Evolutionary conservation across 2,888 invertebrate species (phyloP).

Genomic region (Mesopsocus fuscifrons): DNA sequence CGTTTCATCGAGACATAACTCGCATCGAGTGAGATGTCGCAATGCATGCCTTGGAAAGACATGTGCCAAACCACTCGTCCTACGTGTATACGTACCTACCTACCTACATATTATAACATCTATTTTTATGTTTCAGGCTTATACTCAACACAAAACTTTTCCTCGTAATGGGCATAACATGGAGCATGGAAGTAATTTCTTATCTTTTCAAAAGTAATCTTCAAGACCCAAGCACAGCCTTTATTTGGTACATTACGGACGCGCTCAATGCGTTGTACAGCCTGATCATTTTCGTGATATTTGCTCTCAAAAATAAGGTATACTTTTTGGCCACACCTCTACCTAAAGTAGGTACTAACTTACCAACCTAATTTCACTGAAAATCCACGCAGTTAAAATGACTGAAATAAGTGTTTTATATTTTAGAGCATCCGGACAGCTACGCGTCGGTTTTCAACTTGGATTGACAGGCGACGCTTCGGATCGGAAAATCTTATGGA

Average conservation of each 20-base stretch:
- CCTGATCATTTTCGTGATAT: slow-evolving; percentile 48
- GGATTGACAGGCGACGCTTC: too few relatives aligned
- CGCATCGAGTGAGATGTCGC: too few relatives aligned
- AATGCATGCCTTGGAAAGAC: background rate
- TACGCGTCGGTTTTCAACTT: background rate
- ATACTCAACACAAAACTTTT: slow-evolving; percentile 52
- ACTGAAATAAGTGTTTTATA: too few relatives aligned
- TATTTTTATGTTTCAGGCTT: slow-evolving; percentile 43
- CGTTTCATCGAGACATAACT: too few relatives aligned
- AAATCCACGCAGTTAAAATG: too few relatives aligned
- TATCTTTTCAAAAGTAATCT: slow-evolving; percentile 24
- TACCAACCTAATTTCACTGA: too few relatives aligned
- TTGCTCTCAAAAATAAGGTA: slow-evolving; percentile 25
- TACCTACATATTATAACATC: too few relatives aligned
- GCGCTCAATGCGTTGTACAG: slow-evolving; percentile 50
- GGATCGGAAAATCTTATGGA: too few relatives aligned
- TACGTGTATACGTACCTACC: too few relatives aligned
- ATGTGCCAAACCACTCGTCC: too few relatives aligned
- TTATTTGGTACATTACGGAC: slow-evolving; percentile 33
- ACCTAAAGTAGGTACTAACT: too few relatives aligned
- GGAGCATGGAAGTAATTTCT: slow-evolving; percentile 46
- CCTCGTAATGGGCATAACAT: slow-evolving; percentile 60
- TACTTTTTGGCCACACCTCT: background rate
- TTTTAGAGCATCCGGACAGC: too few relatives aligned
- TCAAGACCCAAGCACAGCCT: slow-evolving; percentile 28